Evolutionary conservation across 2,113 vertebrate species (phyloP).

Genomic region (Ailurus styani): DNA sequence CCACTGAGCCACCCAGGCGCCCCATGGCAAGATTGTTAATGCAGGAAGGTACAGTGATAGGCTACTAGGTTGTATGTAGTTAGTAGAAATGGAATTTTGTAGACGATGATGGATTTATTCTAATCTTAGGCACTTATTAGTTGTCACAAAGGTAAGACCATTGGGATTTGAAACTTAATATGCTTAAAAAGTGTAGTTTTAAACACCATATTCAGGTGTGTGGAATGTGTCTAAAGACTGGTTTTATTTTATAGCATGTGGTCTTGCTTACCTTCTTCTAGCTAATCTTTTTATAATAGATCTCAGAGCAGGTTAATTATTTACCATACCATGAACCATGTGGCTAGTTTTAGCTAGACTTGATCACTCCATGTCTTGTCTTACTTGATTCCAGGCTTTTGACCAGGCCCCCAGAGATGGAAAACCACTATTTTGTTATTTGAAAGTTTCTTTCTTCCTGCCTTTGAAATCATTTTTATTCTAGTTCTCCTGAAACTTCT

Average conservation of each 20-base stretch:
- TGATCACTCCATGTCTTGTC: neutral
- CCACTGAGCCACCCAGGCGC: too few relatives aligned
- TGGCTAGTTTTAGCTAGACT: neutral
- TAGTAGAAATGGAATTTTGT: neutral
- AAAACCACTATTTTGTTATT: neutral
- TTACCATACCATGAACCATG: neutral
- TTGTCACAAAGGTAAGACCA: neutral
- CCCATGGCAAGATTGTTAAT: neutral
- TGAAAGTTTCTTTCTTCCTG: neutral
- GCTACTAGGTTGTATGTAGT: neutral
- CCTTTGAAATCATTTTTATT: neutral
- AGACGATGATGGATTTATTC: neutral
- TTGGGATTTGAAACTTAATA: neutral
- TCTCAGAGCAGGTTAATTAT: neutral
- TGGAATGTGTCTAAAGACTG: neutral
- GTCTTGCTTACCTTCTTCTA: neutral
- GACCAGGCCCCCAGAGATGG: neutral
- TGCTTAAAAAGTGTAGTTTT: neutral
- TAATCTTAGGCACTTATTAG: neutral
- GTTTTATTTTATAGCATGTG: neutral
- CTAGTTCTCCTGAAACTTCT: neutral
- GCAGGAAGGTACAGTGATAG: neutral
- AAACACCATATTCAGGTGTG: neutral
- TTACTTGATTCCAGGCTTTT: neutral
- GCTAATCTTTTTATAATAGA: neutral